A percentile compares a stretch with the other conserved stretches of the same genome.
phyloP scores from a whole-genome alignment of 2,888 invertebrate species.

The Tortrix viridana region DNA sequence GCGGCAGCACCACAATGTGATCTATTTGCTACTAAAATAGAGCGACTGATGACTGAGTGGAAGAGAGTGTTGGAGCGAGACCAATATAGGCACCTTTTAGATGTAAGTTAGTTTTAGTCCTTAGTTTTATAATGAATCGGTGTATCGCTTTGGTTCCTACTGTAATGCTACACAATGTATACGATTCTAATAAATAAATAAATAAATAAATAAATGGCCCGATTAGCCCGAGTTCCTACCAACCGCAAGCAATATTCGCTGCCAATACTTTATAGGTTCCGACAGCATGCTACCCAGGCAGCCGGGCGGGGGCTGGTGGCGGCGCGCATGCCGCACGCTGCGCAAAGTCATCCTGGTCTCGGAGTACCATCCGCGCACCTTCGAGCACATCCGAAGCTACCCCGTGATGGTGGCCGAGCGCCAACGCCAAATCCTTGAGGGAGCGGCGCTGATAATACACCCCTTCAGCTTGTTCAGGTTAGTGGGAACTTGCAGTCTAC shows the following conservation, averaged over 20 bases:
- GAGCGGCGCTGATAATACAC: slow-evolving; percentile 53
- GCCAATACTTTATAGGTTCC: slow-evolving; percentile 47
- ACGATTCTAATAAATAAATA: no score
- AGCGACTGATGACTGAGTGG: no score
- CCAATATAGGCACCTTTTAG: no score
- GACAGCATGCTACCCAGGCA: slow-evolving; percentile 53
- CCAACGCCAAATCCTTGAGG: slow-evolving; percentile 53
- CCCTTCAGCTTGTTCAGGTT: slow-evolving; percentile 64
- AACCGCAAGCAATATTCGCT: not conserved
- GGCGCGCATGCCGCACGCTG: slow-evolving; percentile 40
- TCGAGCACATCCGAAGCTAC: slow-evolving; percentile 56
- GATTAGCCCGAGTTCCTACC: no score
- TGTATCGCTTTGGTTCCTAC: no score
- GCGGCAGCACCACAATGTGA: no score
- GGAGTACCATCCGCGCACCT: slow-evolving; percentile 57
- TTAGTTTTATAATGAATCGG: no score
- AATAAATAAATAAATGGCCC: no score
- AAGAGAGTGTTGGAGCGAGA: no score
- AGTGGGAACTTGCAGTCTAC: slow-evolving; percentile 6
- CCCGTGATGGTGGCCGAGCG: slow-evolving; percentile 60
- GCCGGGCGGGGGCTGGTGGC: slow-evolving; percentile 19
- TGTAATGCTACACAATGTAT: no score
- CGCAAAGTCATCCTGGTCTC: slow-evolving; percentile 53
- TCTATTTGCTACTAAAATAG: no score
- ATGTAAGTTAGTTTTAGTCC: no score